These are phyloP conservation scores for Toxotes jaculatrix DNA, from an alignment of 2,113 vertebrate genomes.

Conservation along the genomic window DNA sequence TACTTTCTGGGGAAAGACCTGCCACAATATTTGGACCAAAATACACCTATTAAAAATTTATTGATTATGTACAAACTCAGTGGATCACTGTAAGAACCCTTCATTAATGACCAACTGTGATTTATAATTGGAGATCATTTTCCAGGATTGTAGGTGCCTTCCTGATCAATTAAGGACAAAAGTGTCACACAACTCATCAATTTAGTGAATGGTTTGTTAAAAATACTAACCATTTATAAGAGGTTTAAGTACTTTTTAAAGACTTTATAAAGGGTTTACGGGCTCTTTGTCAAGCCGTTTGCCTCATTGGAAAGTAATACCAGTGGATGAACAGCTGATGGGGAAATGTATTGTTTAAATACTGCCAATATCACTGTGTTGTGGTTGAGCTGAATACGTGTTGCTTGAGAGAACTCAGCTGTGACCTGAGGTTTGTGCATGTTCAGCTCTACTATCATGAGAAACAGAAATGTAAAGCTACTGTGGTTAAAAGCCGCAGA, in stretches of 20 bases:
- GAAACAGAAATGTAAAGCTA: background rate
- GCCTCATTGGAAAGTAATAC: background rate
- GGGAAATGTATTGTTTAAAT: background rate
- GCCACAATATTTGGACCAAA: too few species aligned
- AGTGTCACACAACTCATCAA: background rate
- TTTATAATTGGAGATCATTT: background rate
- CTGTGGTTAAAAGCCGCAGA: conserved; percentile 44
- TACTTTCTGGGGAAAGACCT: too few species aligned
- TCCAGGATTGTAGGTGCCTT: background rate
- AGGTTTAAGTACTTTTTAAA: background rate
- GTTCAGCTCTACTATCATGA: background rate
- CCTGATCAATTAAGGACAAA: too few species aligned
- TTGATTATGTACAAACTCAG: too few species aligned
- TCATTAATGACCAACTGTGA: background rate
- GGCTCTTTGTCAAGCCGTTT: too few species aligned
- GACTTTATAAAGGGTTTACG: background rate
- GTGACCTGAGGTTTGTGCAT: background rate
- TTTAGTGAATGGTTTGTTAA: background rate
- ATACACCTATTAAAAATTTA: too few species aligned
- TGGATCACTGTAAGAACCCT: background rate
- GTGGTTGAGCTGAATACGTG: background rate
- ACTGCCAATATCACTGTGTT: background rate
- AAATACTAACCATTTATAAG: background rate
- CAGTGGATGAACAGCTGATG: background rate
- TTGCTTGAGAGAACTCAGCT: conserved; percentile 1